Base-by-base conservation (phyloP, 2,888 invertebrate genomes). In the Synanthedon vespiformis region DNA sequence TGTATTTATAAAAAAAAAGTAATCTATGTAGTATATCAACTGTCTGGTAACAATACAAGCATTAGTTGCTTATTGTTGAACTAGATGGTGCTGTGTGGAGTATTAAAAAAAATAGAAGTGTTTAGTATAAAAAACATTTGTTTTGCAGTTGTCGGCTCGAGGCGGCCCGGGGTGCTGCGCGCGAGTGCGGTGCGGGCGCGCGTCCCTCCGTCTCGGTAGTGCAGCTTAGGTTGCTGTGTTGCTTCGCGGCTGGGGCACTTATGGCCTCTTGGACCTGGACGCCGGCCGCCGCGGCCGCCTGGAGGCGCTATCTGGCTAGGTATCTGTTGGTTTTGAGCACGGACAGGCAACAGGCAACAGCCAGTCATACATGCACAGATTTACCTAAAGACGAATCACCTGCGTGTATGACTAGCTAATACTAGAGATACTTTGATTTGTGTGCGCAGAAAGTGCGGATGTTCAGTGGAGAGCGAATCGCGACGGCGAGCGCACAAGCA, bases 191-290 rank as follows among this genome's bases (percentile, higher is more conserved):
- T 57, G 83, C 91, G 61, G 90, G 92, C 58, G 83, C 88, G 50
- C 89, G 94, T 2, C 97, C 97, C 0, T 96, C 94, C 62, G 91
- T 95, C 54, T 92, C 93, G 1, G 92, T 95, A 74, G 79, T 95
- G 50, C 94, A 96, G 74, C 74, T 96, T 57, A 95, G 97, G 65
- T 80, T 97, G 63, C 79, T 96, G 56, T 92, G 94, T 53, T 90
- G 94, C 58, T 97, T 96, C 84, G 93, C 93, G 59, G 91, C 93
- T 44, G 96, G 96, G 48, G 90, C 95, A 56, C 90, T 94, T 34
- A 95, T 97, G 93, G 95, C 96, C 3, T 95, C 95, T 0, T 98
- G 97, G 96, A 94, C 96, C 40, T 98, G 96, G 96, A 97, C 95
- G 6, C 90, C 91, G 18, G 93, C 95, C 44, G 95, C 96, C 4